Evolutionary conservation across 2,113 vertebrate species (phyloP).

Genomic region (Noctilio leporinus): DNA sequence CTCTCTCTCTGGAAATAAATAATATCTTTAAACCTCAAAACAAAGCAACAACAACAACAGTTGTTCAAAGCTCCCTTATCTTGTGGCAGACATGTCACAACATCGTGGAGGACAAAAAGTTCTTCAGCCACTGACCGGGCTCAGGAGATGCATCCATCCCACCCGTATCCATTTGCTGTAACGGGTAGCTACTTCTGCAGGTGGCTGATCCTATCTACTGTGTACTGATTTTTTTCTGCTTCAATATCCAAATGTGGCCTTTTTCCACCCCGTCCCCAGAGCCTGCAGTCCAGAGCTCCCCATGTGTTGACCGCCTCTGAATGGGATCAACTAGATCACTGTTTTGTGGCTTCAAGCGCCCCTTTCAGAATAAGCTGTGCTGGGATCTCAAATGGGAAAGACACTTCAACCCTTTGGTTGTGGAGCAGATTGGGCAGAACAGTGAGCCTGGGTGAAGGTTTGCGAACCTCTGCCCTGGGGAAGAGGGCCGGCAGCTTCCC

Average conservation of each 20-base stretch:
- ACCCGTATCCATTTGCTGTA: background rate
- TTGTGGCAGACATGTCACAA: background rate
- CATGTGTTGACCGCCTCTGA: background rate
- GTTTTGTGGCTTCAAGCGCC: background rate
- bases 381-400: background rate
- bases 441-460: background rate
- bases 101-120: background rate
- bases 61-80: background rate
- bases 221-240: background rate
- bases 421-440: background rate
- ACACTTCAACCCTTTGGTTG: background rate
- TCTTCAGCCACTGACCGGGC: background rate
- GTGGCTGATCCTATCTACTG: background rate
- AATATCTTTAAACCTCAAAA: too few relatives aligned
- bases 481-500: background rate
- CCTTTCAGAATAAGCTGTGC: background rate
- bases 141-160: background rate
- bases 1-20: too few relatives aligned
- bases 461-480: slow-evolving; percentile 18
- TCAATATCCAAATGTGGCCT: background rate
- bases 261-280: background rate
- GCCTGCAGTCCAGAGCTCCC: background rate
- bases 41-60: too few relatives aligned
- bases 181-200: background rate
- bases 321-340: background rate